A percentile compares a stretch with the other conserved stretches of the same genome.
These are phyloP conservation scores for Mamestra brassicae DNA, from an alignment of 2,888 invertebrate genomes.

Conservation along the genomic window DNA sequence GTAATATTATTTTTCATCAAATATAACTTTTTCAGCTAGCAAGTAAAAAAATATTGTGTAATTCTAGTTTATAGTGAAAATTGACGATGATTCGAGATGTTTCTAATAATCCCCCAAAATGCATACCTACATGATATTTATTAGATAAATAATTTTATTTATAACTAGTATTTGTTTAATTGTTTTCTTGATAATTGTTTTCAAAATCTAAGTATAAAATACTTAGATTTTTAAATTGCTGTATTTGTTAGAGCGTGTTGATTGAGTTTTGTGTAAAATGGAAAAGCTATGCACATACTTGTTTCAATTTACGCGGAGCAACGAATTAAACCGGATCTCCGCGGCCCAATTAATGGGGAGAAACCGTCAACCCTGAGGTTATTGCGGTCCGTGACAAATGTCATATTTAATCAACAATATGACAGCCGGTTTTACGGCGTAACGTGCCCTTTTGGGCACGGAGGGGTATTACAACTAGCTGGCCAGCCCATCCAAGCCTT, in stretches of 20 bases:
- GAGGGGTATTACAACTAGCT: constrained; percentile 8
- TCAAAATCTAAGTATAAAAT: too few relatives aligned
- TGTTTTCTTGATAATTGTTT: neutral
- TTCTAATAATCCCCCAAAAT: neutral
- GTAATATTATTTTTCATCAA: too few relatives aligned
- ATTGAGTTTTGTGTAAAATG: neutral
- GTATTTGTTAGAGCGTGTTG: neutral
- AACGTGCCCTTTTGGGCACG: constrained; percentile 21
- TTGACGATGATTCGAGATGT: neutral
- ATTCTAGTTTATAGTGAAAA: neutral
- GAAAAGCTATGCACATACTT: too few relatives aligned
- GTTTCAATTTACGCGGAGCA: constrained; percentile 21
- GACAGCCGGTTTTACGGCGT: constrained; percentile 37
- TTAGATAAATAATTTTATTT: neutral
- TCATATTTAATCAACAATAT: constrained; percentile 21
- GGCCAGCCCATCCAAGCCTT: constrained; percentile 15
- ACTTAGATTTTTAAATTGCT: neutral
- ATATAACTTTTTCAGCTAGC: neutral
- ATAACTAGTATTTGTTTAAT: neutral
- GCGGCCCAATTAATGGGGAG: constrained; percentile 29
- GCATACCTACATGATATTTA: neutral
- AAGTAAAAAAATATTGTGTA: neutral
- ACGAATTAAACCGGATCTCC: constrained; percentile 3
- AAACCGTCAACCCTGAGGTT: constrained; percentile 14
- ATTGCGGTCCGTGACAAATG: constrained; percentile 11